phyloP scores from a whole-genome alignment of 2,113 vertebrate genomes.

The Spheniscus mendiculus region DNA sequence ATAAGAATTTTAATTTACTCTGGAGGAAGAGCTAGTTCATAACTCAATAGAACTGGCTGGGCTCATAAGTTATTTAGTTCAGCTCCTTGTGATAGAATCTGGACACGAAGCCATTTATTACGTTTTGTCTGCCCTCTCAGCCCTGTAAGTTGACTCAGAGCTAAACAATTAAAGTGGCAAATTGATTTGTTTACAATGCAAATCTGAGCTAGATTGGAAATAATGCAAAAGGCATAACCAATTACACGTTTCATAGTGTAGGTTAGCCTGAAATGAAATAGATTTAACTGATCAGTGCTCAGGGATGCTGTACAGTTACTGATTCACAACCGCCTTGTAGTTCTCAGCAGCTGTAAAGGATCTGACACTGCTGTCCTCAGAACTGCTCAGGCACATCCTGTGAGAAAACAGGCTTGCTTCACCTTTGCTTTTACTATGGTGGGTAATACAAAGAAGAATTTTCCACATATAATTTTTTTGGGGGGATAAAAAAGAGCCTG shows the following conservation, averaged over 20 bases:
- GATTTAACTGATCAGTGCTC: neutral
- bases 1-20: slow-evolving; percentile 66
- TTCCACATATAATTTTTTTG: neutral
- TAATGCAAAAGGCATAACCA: slow-evolving; percentile 37
- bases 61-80: slow-evolving; percentile 57
- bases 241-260: neutral
- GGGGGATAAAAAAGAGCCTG: fast-evolving
- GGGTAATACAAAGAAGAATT: neutral
- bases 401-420: neutral
- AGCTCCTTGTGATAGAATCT: slow-evolving; percentile 52
- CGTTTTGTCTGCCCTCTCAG: slow-evolving; percentile 38
- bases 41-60: slow-evolving; percentile 48
- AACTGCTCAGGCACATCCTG: neutral
- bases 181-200: slow-evolving; percentile 51
- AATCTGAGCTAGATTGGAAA: slow-evolving; percentile 25
- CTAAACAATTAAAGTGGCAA: slow-evolving; percentile 43
- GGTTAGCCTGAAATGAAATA: neutral
- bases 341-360: neutral
- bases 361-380: neutral
- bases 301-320: neutral
- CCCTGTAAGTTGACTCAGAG: neutral
- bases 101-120: slow-evolving; percentile 16
- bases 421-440: neutral
- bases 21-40: slow-evolving; percentile 36
- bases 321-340: neutral